phyloP scores from a whole-genome alignment of 2,888 invertebrate genomes.

The Bugulina stolonifera region DNA sequence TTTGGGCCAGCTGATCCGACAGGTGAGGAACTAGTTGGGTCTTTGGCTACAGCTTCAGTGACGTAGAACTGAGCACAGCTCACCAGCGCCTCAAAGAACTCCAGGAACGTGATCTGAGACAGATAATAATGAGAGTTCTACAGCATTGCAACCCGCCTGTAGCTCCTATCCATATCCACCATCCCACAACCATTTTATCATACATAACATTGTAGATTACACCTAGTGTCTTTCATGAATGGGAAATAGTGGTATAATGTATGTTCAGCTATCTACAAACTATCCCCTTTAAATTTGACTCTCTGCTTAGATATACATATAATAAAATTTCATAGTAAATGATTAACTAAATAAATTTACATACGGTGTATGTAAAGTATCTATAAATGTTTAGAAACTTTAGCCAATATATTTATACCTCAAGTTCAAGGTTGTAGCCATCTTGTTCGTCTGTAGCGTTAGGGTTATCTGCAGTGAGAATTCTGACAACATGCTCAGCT shows the following conservation, averaged over 20 bases:
- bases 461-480: conserved; percentile 47
- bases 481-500: conserved; percentile 42
- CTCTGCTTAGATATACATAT: not conserved
- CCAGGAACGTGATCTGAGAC: conserved; percentile 51
- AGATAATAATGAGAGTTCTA: not conserved
- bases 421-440: conserved; percentile 48
- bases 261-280: no score
- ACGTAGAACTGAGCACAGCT: conserved; percentile 50
- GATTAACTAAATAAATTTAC: no score
- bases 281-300: no score
- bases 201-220: no score
- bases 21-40: conserved; percentile 43
- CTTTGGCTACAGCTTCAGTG: conserved; percentile 47
- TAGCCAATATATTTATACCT: no score
- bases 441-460: conserved; percentile 46
- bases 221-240: no score
- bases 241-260: no score
- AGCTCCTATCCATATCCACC: no score
- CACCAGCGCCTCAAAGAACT: conserved; percentile 52
- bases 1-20: conserved; percentile 27
- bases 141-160: no score
- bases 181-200: no score
- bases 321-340: conserved; percentile 14
- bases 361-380: not conserved
- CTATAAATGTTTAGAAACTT: not conserved